Evolutionary conservation across 2,888 invertebrate genomes (phyloP).

Genomic region (Nephrotoma appendiculata): DNA sequence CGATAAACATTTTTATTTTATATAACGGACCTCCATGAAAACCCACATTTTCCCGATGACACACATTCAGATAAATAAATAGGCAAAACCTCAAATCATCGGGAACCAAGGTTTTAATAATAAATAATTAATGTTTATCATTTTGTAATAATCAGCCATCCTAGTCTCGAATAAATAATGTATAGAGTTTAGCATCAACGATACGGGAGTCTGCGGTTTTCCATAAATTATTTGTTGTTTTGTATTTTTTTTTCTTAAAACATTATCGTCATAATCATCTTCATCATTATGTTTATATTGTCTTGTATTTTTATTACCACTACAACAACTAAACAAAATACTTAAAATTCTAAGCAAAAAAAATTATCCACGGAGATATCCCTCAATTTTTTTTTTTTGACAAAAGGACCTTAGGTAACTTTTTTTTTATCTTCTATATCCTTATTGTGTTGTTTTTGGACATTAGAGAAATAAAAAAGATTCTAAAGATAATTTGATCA

Average conservation of each 20-base stretch:
- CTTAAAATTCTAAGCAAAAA: neutral
- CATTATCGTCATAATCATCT: neutral
- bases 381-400: neutral
- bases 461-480: neutral
- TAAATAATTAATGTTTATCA: neutral
- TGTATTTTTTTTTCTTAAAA: neutral
- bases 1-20: neutral
- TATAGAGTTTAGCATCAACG: neutral
- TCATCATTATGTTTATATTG: neutral
- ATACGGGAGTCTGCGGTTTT: neutral
- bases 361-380: neutral
- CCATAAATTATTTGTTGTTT: neutral
- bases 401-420: neutral
- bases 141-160: neutral
- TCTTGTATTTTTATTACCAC: neutral
- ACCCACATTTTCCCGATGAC: neutral
- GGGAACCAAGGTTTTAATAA: neutral
- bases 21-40: neutral
- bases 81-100: neutral
- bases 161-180: neutral
- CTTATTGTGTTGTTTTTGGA: neutral
- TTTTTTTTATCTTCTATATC: neutral
- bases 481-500: neutral
- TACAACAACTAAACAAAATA: neutral
- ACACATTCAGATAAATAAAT: neutral